Conservation (phyloP, 2,888 invertebrate species). For the Cristatella mucedo region DNA sequence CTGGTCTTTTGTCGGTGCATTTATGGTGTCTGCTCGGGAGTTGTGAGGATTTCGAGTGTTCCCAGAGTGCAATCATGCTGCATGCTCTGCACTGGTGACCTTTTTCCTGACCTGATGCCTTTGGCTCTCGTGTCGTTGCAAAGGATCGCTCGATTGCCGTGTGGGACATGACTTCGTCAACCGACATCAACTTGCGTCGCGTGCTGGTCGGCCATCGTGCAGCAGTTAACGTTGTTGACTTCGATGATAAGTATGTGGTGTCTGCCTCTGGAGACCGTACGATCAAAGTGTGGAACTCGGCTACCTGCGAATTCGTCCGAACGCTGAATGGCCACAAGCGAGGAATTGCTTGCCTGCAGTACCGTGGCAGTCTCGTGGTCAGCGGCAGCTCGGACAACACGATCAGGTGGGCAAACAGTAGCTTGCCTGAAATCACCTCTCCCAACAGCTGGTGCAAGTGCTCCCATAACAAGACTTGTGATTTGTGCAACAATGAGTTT, state of each 20-base stretch:
- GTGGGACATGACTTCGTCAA: slow-evolving; percentile 85
- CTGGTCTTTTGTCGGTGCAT: no score
- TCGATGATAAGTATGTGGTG: slow-evolving; percentile 93
- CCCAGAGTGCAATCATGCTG: no score
- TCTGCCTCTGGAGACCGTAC: slow-evolving; percentile 92
- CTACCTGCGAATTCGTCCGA: slow-evolving; percentile 85
- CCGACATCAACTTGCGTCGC: slow-evolving; percentile 64
- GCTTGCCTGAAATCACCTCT: no score
- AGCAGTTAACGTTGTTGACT: slow-evolving; percentile 94
- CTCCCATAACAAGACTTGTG: no score
- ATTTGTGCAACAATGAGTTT: no score
- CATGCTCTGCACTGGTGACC: no score
- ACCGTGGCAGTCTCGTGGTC: slow-evolving; percentile 81
- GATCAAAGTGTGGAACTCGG: slow-evolving; percentile 88
- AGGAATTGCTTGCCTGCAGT: slow-evolving; percentile 91
- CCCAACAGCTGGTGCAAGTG: no score
- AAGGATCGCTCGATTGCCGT: slow-evolving; percentile 78
- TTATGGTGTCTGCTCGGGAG: no score
- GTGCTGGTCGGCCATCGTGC: slow-evolving; percentile 69
- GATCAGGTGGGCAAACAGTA: slow-evolving; percentile 42
- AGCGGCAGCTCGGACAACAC: slow-evolving; percentile 94
- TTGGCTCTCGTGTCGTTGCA: no score
- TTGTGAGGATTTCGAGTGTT: no score
- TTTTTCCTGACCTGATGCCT: no score
- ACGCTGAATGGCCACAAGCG: slow-evolving; percentile 90